Percentiles rank a stretch among this genome's conserved stretches.
phyloP scores from a whole-genome alignment of 1,140 invertebrate species.

The Triops cancriformis region DNA sequence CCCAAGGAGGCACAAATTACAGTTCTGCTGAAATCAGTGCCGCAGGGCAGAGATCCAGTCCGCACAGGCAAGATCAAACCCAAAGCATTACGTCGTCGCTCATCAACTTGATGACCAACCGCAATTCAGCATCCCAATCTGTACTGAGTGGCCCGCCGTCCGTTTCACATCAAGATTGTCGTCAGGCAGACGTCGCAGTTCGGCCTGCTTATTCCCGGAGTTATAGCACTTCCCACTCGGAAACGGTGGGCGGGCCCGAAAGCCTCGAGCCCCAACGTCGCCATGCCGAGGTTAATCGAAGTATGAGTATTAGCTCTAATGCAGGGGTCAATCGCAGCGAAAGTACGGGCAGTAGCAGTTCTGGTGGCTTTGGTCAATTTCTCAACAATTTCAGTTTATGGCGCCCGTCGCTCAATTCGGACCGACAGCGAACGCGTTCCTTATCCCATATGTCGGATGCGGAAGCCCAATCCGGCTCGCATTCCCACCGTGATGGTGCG shows the following conservation, averaged over 20 bases:
- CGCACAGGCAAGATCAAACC: not conserved
- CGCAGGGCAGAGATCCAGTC: not conserved
- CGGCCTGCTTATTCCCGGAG: constrained; percentile 17
- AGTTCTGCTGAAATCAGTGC: not conserved
- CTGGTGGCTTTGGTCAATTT: constrained; percentile 59
- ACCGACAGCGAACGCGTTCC: constrained; percentile 67
- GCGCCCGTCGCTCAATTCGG: constrained; percentile 57
- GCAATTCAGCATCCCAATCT: not conserved
- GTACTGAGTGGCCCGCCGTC: not conserved
- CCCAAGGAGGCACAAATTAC: not conserved
- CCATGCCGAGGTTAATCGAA: constrained; percentile 8
- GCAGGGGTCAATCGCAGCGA: constrained; percentile 35
- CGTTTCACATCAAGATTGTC: not conserved
- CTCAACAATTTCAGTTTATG: constrained; percentile 52
- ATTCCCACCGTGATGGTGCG: not conserved
- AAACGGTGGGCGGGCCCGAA: not conserved
- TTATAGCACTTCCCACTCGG: constrained; percentile 6
- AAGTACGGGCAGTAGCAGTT: constrained; percentile 44
- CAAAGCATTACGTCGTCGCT: not conserved
- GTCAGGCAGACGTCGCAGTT: not conserved
- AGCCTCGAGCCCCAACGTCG: not conserved
- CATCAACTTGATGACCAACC: not conserved
- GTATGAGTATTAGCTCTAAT: constrained; percentile 45
- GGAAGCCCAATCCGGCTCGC: constrained; percentile 8
- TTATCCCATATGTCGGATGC: constrained; percentile 69